Base-by-base conservation (phyloP, 2,888 invertebrate genomes). In the Eulithis prunata region DNA sequence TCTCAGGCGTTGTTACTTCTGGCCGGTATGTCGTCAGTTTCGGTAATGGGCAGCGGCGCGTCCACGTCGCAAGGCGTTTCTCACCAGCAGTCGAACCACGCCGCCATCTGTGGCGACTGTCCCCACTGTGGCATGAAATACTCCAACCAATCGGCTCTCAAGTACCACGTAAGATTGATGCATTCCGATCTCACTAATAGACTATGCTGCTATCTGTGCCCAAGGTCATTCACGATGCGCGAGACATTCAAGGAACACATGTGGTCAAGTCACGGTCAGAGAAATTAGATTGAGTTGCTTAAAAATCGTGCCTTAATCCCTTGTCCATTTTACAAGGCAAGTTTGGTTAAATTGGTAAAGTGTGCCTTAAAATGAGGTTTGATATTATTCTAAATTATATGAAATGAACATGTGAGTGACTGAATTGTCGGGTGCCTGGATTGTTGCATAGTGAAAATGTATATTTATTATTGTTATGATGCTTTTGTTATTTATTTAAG, bases 241-340 rank as follows among this genome's bases (percentile, higher is more conserved):
- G 95, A 95, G 80, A 94, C 95, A 51, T 95, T 95, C 82, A 95
- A 95, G 83, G 94, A 95, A 75, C 95, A 95, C 80, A 95, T 95
- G 95, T 95, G 94, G 89, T 94, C 95, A 66, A 94, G 93, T 78
- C 95, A 95, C 80, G 94, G 94, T 71, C 94, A 95, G 79, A 90
- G 95, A 83, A 95, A 95, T 86, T 95, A 86, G 91, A 74, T 69
- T 70, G 55, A 56, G 71, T 71, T 69, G 57, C 66, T 73, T 64
- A 68, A 74, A 73, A 14, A 70, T 74, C 78, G 90, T 90, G 90
- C 90, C 90, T 90, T 56, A 69, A 73, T 76, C 75, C 60, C 72
- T 74, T 78, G 78, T 82, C 77, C 77, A 79, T 79, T 56, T 55
- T 59, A 58, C 78, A 69, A 21, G 67, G 69, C 70, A 71, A 69